Conservation (phyloP, 1,140 invertebrate genomes). For the Pogonomyrmex barbatus region DNA sequence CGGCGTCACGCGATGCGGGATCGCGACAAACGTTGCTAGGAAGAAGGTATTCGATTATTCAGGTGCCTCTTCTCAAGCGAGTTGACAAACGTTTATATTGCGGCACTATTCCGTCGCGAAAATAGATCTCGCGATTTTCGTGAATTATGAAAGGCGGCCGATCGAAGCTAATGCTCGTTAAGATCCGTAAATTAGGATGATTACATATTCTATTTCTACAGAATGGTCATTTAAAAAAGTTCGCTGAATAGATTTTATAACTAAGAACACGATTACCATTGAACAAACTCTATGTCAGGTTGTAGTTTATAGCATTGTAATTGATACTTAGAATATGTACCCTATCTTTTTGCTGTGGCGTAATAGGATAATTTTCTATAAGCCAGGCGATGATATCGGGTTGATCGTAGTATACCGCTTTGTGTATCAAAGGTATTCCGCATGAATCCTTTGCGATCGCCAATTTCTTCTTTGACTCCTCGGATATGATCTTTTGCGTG, state of each 20-base stretch:
- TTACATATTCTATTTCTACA: neutral
- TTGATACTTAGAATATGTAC: slow-evolving; percentile 86
- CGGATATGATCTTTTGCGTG: slow-evolving; percentile 86
- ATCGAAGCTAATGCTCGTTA: slow-evolving; percentile 16
- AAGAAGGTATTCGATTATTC: slow-evolving; percentile 68
- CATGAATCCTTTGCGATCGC: slow-evolving; percentile 90
- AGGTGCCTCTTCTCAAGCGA: neutral
- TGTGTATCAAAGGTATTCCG: slow-evolving; percentile 92
- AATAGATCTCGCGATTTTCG: neutral
- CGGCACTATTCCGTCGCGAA: slow-evolving; percentile 24
- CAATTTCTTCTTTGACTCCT: slow-evolving; percentile 88
- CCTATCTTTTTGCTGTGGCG: slow-evolving; percentile 91
- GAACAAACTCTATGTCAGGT: neutral
- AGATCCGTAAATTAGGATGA: neutral
- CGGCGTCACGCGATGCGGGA: slow-evolving; percentile 76
- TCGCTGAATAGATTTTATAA: neutral
- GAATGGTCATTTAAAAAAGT: neutral
- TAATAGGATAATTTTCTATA: slow-evolving; percentile 90
- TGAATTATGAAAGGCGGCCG: neutral
- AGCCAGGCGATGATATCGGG: slow-evolving; percentile 91
- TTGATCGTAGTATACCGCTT: slow-evolving; percentile 92
- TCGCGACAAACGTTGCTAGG: slow-evolving; percentile 45
- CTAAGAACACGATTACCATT: neutral
- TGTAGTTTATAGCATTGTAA: neutral
- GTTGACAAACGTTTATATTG: slow-evolving; percentile 21